A percentile compares a stretch with the other conserved stretches of the same genome.
phyloP scores from a whole-genome alignment of 1,140 invertebrate genomes.

The Andrena cerasifolii region DNA sequence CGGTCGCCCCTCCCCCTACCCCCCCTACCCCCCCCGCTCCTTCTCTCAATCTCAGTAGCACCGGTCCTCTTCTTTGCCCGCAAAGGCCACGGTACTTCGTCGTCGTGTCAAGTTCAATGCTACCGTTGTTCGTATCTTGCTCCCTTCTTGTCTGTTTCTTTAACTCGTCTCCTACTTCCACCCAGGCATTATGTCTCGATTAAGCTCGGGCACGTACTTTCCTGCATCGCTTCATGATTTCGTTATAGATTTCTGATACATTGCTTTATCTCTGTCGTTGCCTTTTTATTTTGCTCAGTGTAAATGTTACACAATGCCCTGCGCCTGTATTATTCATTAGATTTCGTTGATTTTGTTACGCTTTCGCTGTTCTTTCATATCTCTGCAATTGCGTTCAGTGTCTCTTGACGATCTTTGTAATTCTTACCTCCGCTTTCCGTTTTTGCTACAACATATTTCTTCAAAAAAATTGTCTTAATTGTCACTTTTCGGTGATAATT shows the following conservation, averaged over 20 bases:
- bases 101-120: constrained; percentile 61
- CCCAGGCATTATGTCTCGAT: constrained; percentile 3
- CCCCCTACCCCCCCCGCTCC: constrained; percentile 16
- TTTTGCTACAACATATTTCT: no score
- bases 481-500: no score
- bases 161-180: constrained; percentile 22
- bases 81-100: constrained; percentile 45
- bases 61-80: constrained; percentile 31
- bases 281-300: no score
- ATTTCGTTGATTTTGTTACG: no score
- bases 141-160: constrained; percentile 11
- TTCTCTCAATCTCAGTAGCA: constrained; percentile 27
- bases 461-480: no score
- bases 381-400: no score
- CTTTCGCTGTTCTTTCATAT: no score
- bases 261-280: neutral
- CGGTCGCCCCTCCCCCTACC: constrained; percentile 58
- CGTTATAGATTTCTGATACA: no score
- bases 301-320: no score
- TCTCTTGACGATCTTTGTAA: no score
- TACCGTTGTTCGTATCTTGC: constrained; percentile 52
- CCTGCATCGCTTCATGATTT: neutral
- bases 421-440: no score
- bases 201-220: neutral
- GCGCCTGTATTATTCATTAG: no score